phyloP scores from a whole-genome alignment of 2,113 vertebrate genomes.

The Seriola rivoliana region DNA sequence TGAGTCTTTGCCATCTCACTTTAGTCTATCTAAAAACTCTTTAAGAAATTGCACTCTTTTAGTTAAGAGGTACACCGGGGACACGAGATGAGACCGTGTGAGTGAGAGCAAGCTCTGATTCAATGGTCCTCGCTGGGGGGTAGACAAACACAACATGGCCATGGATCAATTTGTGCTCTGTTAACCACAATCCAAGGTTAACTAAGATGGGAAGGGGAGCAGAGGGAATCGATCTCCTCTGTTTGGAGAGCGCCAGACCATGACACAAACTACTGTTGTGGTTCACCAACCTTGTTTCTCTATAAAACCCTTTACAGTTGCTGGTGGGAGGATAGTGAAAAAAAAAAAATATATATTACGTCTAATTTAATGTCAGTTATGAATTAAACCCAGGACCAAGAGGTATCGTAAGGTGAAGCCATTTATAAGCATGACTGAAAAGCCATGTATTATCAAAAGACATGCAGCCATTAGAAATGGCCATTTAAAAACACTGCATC shows the following conservation, averaged over 20 bases:
- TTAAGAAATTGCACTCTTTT: slow-evolving; percentile 14
- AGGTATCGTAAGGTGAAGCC: not conserved
- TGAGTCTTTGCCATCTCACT: not conserved
- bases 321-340: not conserved
- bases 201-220: slow-evolving; percentile 47
- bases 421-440: not conserved
- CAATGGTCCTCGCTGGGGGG: slow-evolving; percentile 41
- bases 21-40: slow-evolving; percentile 13
- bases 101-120: slow-evolving; percentile 51
- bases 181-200: slow-evolving; percentile 68
- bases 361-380: slow-evolving; percentile 16
- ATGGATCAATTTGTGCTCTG: slow-evolving; percentile 61
- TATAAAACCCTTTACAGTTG: slow-evolving; percentile 28
- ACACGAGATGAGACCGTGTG: slow-evolving; percentile 8
- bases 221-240: slow-evolving; percentile 56
- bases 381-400: not conserved
- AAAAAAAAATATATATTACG: not conserved
- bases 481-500: not conserved
- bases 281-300: slow-evolving; percentile 27
- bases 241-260: slow-evolving; percentile 65
- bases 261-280: slow-evolving; percentile 44
- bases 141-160: slow-evolving; percentile 63
- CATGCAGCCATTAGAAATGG: not conserved
- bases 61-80: not conserved
- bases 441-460: not conserved